Conservation (phyloP, 2,888 invertebrate species). For the Clostera curtula region DNA sequence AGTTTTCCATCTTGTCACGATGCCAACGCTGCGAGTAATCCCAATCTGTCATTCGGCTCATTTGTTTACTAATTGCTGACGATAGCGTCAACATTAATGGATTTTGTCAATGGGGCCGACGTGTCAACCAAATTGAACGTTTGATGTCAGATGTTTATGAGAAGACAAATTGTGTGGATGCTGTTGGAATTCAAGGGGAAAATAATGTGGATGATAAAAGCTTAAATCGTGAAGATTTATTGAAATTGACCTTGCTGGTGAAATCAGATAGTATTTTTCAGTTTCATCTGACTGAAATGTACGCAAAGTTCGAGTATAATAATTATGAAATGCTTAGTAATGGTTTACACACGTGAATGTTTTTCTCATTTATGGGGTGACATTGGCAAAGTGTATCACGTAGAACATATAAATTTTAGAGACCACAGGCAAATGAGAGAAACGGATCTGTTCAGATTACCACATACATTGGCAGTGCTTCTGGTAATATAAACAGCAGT, state of each 20-base stretch:
- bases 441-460: too few relatives aligned
- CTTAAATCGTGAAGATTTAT: background rate
- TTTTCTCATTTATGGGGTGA: too few relatives aligned
- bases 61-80: conserved; percentile 68
- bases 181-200: conserved; percentile 5
- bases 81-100: conserved; percentile 63
- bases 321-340: too few relatives aligned
- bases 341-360: too few relatives aligned
- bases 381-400: too few relatives aligned
- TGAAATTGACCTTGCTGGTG: background rate
- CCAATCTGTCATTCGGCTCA: conserved; percentile 66
- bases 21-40: conserved; percentile 47
- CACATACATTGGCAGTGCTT: too few relatives aligned
- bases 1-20: conserved; percentile 43
- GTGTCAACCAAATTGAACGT: conserved; percentile 31
- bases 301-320: too few relatives aligned
- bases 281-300: too few relatives aligned
- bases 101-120: conserved; percentile 62
- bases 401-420: too few relatives aligned
- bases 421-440: too few relatives aligned
- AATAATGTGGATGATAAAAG: conserved; percentile 7
- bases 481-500: too few relatives aligned
- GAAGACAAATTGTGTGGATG: conserved; percentile 48
- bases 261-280: too few relatives aligned
- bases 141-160: conserved; percentile 62